Evolutionary conservation across 2,888 invertebrate species (phyloP).

Genomic region (Himalopsyche anomala): DNA sequence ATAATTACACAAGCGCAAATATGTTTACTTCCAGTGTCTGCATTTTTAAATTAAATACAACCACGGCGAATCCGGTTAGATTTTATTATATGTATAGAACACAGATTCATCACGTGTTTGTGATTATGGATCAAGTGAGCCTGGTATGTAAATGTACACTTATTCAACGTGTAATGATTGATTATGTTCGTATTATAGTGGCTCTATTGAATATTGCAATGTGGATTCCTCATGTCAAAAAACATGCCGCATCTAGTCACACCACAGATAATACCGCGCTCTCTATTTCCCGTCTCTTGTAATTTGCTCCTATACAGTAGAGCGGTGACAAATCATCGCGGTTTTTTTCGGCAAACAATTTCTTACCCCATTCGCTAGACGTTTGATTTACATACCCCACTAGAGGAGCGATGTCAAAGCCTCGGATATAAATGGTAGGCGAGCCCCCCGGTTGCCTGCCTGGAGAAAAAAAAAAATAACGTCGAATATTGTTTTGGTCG

Average conservation of each 20-base stretch:
- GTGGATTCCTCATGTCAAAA: too few relatives aligned
- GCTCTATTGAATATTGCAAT: too few relatives aligned
- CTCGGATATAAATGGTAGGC: constrained; percentile 56
- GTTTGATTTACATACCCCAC: constrained; percentile 64
- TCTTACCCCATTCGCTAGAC: constrained; percentile 61
- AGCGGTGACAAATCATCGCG: constrained; percentile 61
- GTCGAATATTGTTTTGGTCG: constrained; percentile 63
- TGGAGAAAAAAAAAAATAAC: constrained; percentile 54
- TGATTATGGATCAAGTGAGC: too few relatives aligned
- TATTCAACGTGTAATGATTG: not conserved
- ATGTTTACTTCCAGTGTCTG: too few relatives aligned
- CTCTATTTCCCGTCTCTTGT: constrained; percentile 11
- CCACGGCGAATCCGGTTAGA: too few relatives aligned
- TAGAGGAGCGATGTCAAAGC: constrained; percentile 49
- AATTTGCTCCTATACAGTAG: constrained; percentile 26
- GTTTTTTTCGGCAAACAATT: constrained; percentile 62
- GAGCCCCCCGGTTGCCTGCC: constrained; percentile 48
- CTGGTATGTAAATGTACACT: not conserved
- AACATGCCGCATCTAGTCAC: too few relatives aligned
- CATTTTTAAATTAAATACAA: too few relatives aligned
- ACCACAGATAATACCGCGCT: too few relatives aligned
- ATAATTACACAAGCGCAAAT: too few relatives aligned
- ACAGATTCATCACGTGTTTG: too few relatives aligned
- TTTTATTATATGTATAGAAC: too few relatives aligned
- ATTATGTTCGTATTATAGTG: too few relatives aligned